Percentiles rank a stretch among this genome's conserved stretches.
These are phyloP conservation scores for Siniperca chuatsi DNA, from an alignment of 2,113 vertebrate species.

Conservation along the genomic window DNA sequence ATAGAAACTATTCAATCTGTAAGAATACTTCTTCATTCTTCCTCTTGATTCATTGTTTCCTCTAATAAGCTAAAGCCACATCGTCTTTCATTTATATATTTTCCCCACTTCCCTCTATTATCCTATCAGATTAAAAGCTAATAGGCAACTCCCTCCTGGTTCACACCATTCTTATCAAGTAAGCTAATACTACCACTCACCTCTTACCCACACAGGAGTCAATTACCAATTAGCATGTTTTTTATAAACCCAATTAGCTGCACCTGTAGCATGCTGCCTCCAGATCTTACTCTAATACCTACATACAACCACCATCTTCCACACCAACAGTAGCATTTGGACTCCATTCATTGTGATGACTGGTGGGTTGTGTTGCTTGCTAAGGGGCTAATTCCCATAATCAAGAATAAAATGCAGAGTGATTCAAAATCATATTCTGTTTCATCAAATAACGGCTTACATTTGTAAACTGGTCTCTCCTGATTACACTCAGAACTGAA, in stretches of 20 bases:
- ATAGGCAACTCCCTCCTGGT: constrained; percentile 17
- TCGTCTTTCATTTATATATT: constrained; percentile 3
- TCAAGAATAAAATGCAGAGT: neutral
- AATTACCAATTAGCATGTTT: constrained; percentile 37
- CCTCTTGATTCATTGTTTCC: neutral
- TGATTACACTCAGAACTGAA: constrained; percentile 1
- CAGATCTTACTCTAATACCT: neutral
- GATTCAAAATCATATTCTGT: neutral
- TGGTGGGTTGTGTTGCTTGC: neutral
- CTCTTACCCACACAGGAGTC: constrained; percentile 18
- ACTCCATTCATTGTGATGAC: neutral
- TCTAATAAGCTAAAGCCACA: constrained; percentile 4
- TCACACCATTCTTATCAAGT: constrained; percentile 20
- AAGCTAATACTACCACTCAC: neutral
- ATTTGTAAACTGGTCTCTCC: neutral
- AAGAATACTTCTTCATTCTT: neutral
- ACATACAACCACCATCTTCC: constrained; percentile 5
- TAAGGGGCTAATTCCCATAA: neutral
- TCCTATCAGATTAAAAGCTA: constrained; percentile 30
- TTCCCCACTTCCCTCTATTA: neutral
- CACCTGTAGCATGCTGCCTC: constrained; percentile 11
- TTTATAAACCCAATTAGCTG: constrained; percentile 33
- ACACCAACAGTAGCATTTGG: neutral
- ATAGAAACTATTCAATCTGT: neutral
- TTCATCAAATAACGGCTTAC: neutral